Base-by-base conservation (phyloP, 2,888 invertebrate species). In the Platerodrilus igneus region DNA sequence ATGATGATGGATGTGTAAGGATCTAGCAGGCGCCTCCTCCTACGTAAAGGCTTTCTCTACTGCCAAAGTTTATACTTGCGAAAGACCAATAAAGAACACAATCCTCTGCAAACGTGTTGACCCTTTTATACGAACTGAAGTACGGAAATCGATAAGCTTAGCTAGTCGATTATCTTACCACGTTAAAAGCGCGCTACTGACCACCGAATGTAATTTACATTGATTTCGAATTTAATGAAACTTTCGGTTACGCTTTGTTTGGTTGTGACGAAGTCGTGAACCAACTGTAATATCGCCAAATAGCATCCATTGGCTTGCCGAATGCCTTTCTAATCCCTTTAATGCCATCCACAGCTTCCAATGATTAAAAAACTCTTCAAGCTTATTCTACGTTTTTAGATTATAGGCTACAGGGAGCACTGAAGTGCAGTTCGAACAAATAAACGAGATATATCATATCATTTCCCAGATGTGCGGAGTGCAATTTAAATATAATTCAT, bases 151-250 rank as follows among this genome's bases (percentile, higher is more conserved):
- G 51, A 53, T 55, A 55, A n/a, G 51, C 43, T 40, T 41, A 44
- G 41, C 49, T 49, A 49, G 58, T 59, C 58, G 61, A 59, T 60
- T 60, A 61, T 60, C 59, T 55, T 51, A 51, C 58, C 55, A 48
- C 54, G 52, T 56, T 61, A 60, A 60, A 60, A 59, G 58, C 58
- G 39, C 52, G 45, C 59, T 37, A 44, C 40, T 61, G 62, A 61
- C 63, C 62, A 51, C 59, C 53, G 62, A 63, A 63, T 62, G 62
- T 59, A 61, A 62, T 63, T 62, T 62, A 62, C 63, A 63, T 63
- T 62, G 62, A 63, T 62, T 62, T 58, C 51, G 53, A 57, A 53
- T 61, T 58, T 62, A 61, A 63, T 62, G 62, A 62, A 62, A 63
- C 55, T 60, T 62, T 59, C 56, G 59, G 59, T 56, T 53, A 55